phyloP scores from a whole-genome alignment of 2,888 invertebrate genomes.

The Andrena chrysosceles region DNA sequence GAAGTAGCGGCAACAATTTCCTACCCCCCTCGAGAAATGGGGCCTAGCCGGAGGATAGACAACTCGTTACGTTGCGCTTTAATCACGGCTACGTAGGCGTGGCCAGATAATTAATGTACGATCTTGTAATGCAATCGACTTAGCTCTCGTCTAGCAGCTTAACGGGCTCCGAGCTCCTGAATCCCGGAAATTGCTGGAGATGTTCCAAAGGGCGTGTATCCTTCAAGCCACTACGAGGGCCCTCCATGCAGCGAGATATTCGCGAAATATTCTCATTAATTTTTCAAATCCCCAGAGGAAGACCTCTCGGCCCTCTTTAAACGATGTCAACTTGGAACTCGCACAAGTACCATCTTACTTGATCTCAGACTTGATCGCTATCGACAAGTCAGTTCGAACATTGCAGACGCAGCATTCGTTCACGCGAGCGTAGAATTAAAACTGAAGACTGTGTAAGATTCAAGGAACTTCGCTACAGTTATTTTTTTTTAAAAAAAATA shows the following conservation, averaged over 20 bases:
- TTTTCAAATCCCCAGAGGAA: not conserved
- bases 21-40: not conserved
- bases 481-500: no score
- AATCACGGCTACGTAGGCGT: conserved; percentile 10
- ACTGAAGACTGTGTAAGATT: no score
- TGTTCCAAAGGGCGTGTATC: not conserved
- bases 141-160: not conserved
- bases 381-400: no score
- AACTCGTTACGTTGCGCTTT: conserved; percentile 31
- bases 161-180: not conserved
- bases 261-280: not conserved
- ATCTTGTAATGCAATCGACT: conserved; percentile 16
- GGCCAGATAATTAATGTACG: conserved; percentile 34
- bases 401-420: no score
- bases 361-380: no score
- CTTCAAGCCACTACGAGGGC: not conserved
- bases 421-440: no score
- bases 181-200: not conserved
- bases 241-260: not conserved
- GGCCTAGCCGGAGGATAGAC: not conserved
- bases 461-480: no score
- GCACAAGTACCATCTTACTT: no score
- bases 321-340: no score
- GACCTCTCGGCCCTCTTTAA: no score
- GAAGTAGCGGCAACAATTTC: not conserved